Evolutionary conservation across 2,113 vertebrate genomes (phyloP).

Genomic region (Origma solitaria): DNA sequence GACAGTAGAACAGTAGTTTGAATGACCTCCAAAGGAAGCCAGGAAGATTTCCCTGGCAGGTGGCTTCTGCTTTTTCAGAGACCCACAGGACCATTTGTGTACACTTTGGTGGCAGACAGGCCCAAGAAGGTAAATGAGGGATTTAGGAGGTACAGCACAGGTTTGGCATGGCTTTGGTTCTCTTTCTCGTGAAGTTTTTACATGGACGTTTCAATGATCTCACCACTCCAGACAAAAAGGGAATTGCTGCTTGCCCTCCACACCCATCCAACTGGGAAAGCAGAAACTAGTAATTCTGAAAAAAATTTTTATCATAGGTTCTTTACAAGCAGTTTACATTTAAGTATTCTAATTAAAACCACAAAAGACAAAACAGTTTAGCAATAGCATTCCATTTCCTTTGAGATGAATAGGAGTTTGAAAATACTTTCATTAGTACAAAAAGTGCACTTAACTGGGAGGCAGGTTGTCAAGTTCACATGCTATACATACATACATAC

Average conservation of each 20-base stretch:
- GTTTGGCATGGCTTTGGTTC: neutral
- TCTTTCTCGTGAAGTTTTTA: neutral
- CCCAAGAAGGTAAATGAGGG: neutral
- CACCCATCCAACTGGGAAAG: neutral
- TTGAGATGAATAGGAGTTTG: neutral
- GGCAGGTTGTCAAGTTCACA: neutral
- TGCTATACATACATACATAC: neutral
- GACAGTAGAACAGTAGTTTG: neutral
- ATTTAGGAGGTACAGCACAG: neutral
- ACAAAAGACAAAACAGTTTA: neutral
- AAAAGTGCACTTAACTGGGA: neutral
- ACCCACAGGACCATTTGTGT: neutral
- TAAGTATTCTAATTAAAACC: neutral
- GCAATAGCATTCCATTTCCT: neutral
- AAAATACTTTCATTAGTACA: neutral
- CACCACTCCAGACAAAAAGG: neutral
- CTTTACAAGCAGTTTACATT: neutral
- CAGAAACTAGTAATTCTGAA: neutral
- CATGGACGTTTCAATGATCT: neutral
- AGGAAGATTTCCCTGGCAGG: neutral
- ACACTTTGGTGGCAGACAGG: neutral
- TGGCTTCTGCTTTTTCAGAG: neutral
- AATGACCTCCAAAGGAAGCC: neutral
- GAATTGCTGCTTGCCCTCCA: neutral
- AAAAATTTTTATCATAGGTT: neutral